phyloP scores from a whole-genome alignment of 2,797 vertebrate genomes.

The Diplodus puntazzo region DNA sequence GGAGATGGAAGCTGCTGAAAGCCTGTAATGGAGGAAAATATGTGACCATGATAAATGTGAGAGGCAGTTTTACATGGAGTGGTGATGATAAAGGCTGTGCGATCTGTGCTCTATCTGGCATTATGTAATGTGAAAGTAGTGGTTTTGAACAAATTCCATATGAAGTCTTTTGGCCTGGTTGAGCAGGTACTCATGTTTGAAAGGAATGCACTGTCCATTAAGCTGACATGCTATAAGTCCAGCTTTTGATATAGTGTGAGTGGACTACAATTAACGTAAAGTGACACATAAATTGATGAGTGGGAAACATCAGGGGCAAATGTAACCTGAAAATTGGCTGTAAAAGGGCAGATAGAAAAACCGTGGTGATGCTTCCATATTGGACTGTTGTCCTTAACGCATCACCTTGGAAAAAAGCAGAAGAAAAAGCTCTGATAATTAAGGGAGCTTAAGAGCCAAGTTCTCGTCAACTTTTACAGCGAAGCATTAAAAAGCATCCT shows the following conservation, averaged over 20 bases:
- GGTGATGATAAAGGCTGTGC: not conserved
- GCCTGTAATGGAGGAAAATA: not conserved
- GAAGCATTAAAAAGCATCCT: too few species aligned
- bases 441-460: too few species aligned
- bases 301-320: not conserved
- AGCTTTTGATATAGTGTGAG: not conserved
- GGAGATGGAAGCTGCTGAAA: slow-evolving; percentile 26
- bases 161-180: not conserved
- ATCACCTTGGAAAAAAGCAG: too few species aligned
- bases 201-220: not conserved
- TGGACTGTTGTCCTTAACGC: too few species aligned
- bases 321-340: not conserved
- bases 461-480: too few species aligned
- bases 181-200: slow-evolving; percentile 8
- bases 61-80: not conserved
- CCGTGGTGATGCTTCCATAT: too few species aligned
- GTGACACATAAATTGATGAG: not conserved
- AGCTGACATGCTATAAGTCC: not conserved
- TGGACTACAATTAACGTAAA: slow-evolving; percentile 13
- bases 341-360: not conserved
- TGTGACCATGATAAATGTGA: slow-evolving; percentile 3
- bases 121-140: not conserved
- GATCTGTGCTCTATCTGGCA: not conserved
- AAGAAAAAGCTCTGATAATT: too few species aligned
- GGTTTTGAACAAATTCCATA: slow-evolving; percentile 1